Percentiles rank a stretch among this genome's conserved stretches.
Conservation (phyloP, 2,797 vertebrate species). For the Protosalanx chinensis region DNA sequence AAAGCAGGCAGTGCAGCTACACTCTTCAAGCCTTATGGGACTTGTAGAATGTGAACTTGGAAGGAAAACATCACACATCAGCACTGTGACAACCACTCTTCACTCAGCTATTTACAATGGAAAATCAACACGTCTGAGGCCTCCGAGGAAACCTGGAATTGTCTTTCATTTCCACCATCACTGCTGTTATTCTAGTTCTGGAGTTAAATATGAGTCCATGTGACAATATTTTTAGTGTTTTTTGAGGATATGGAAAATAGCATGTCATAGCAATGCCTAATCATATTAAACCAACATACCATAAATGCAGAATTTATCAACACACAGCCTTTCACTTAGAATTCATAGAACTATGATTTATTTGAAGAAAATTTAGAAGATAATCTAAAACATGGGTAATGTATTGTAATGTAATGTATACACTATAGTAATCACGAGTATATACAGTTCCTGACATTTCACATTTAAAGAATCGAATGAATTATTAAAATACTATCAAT, state of each 20-base stretch:
- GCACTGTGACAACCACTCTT: conserved; percentile 43
- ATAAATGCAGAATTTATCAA: conserved; percentile 9
- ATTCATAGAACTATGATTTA: neutral
- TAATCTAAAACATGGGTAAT: conserved; percentile 6
- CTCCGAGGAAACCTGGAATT: conserved; percentile 56
- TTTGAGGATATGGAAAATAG: conserved; percentile 41
- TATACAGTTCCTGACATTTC: neutral
- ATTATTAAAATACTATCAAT: neutral
- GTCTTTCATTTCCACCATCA: conserved; percentile 51
- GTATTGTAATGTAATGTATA: neutral
- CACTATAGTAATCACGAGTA: neutral
- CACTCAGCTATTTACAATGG: conserved; percentile 41
- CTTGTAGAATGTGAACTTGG: conserved; percentile 29
- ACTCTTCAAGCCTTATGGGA: conserved; percentile 25
- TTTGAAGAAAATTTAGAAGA: neutral
- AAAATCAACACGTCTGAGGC: conserved; percentile 46
- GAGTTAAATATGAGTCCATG: conserved; percentile 50
- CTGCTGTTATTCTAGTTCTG: conserved; percentile 48
- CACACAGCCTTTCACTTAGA: neutral
- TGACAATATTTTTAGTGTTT: conserved; percentile 45
- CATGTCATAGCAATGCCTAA: conserved; percentile 6
- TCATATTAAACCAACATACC: conserved; percentile 25
- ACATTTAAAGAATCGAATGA: neutral
- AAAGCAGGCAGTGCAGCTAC: neutral
- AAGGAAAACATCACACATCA: conserved; percentile 62